Conservation (phyloP, 2,113 vertebrate species). For the Calyptomena viridis region DNA sequence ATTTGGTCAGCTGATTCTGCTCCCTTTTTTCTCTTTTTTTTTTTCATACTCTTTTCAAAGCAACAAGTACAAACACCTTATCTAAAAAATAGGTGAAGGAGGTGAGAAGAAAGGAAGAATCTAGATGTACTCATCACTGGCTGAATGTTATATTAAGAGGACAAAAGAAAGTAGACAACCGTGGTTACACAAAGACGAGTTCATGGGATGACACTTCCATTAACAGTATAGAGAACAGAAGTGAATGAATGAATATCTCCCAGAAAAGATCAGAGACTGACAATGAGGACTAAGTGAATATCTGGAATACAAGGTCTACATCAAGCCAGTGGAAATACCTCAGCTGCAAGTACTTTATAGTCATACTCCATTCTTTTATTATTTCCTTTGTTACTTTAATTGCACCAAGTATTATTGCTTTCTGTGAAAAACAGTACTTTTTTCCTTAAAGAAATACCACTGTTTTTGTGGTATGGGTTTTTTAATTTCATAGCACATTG, state of each 20-base stretch:
- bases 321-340: not conserved
- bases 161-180: not conserved
- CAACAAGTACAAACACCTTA: not conserved
- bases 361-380: not conserved
- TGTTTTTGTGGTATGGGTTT: not conserved
- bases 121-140: not conserved
- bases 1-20: not conserved
- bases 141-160: not conserved
- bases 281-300: not conserved
- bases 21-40: not conserved
- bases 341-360: not conserved
- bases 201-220: not conserved
- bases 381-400: not conserved
- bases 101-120: not conserved
- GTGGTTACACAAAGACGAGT: not conserved
- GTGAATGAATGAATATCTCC: not conserved
- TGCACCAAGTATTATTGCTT: not conserved
- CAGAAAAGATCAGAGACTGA: not conserved
- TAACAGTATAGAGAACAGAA: not conserved
- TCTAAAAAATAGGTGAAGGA: not conserved
- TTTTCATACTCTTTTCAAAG: not conserved
- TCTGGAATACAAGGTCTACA: not conserved
- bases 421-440: not conserved
- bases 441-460: not conserved
- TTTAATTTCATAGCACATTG: not conserved